These are phyloP conservation scores for Chiloscyllium plagiosum DNA, from an alignment of 2,113 vertebrate genomes.

Conservation along the genomic window DNA sequence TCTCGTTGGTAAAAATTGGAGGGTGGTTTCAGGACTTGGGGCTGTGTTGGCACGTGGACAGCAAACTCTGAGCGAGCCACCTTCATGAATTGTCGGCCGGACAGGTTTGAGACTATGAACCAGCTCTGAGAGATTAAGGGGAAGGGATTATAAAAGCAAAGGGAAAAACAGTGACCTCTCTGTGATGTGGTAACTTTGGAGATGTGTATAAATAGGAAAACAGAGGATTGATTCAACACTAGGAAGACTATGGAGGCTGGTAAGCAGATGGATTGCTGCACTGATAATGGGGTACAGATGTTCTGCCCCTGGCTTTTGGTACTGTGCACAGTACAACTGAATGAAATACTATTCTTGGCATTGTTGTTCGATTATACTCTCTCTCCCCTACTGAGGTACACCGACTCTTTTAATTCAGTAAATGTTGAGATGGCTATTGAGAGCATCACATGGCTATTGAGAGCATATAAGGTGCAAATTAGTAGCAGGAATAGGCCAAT, in stretches of 20 bases:
- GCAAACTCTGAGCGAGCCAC: neutral
- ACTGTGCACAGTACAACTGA: neutral
- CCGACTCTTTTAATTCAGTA: neutral
- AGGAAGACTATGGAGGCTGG: neutral
- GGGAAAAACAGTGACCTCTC: too few species aligned
- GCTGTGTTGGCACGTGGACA: neutral
- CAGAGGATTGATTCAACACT: neutral
- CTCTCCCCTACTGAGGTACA: neutral
- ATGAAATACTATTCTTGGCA: neutral
- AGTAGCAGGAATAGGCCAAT: too few species aligned
- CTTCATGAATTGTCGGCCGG: neutral
- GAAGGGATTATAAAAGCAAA: slow-evolving; percentile 2
- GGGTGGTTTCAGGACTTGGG: neutral
- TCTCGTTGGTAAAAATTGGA: neutral
- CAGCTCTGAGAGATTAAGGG: neutral
- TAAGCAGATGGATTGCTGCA: neutral
- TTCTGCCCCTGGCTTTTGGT: neutral
- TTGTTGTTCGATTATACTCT: neutral
- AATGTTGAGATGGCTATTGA: neutral
- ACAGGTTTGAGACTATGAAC: neutral
- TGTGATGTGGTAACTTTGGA: neutral
- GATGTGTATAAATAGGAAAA: neutral
- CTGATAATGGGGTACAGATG: neutral
- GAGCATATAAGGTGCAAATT: too few species aligned
- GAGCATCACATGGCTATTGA: neutral